A percentile compares a stretch with the other conserved stretches of the same genome.
phyloP scores from a whole-genome alignment of 2,888 invertebrate genomes.

The Morpho achilles region DNA sequence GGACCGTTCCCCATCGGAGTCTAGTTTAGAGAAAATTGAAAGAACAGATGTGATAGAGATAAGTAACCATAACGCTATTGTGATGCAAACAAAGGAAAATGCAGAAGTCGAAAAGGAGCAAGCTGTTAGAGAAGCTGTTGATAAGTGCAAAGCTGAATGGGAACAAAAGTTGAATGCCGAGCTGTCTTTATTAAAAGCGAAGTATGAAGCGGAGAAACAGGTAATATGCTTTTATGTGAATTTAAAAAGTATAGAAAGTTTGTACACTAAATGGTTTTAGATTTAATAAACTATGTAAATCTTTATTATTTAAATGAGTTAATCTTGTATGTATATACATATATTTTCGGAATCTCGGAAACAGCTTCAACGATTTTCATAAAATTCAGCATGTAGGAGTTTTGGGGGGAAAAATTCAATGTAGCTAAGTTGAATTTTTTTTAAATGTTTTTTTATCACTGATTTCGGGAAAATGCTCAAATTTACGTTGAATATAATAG shows the following conservation, averaged over 20 bases:
- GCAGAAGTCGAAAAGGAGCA: conserved; percentile 81
- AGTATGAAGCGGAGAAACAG: conserved; percentile 77
- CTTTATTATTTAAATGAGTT: too few species aligned
- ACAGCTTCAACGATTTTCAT: too few species aligned
- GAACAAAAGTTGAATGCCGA: conserved; percentile 73
- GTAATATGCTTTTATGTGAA: conserved; percentile 30
- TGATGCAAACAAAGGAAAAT: conserved; percentile 84
- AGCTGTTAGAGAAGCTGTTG: conserved; percentile 64
- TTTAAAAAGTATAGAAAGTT: too few species aligned
- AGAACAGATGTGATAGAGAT: conserved; percentile 82
- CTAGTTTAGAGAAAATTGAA: conserved; percentile 87
- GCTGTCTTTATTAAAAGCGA: conserved; percentile 51
- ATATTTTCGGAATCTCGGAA: too few species aligned
- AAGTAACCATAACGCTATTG: conserved; percentile 81
- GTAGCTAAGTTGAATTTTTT: too few species aligned
- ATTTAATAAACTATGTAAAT: neutral
- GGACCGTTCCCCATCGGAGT: conserved; percentile 88
- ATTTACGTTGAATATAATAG: too few species aligned
- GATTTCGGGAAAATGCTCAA: too few species aligned
- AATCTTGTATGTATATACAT: too few species aligned
- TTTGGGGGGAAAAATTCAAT: too few species aligned
- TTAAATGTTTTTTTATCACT: too few species aligned
- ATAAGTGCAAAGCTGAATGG: conserved; percentile 79
- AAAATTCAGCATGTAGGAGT: too few species aligned
- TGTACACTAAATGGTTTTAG: neutral